Conservation (phyloP, 1,140 invertebrate species). For the Cepaea nemoralis region DNA sequence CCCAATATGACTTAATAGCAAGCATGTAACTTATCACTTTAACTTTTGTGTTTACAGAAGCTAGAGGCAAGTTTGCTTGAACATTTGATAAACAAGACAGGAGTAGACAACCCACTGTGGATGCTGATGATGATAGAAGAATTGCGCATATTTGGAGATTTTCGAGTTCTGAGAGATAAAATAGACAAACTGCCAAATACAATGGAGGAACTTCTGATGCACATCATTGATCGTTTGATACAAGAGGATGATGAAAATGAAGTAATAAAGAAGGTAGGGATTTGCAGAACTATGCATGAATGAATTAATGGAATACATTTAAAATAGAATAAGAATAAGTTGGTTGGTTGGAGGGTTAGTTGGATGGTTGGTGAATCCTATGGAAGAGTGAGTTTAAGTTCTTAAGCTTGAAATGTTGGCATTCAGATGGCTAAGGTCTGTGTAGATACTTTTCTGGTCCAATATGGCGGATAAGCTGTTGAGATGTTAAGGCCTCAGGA, state of each 20-base stretch:
- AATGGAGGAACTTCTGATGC: constrained; percentile 56
- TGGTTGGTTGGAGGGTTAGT: too few relatives aligned
- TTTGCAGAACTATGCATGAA: too few relatives aligned
- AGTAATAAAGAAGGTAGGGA: constrained; percentile 61
- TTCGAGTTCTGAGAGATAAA: constrained; percentile 57
- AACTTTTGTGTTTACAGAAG: constrained; percentile 60
- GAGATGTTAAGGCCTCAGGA: too few relatives aligned
- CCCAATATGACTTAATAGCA: too few relatives aligned
- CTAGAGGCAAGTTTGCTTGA: constrained; percentile 63
- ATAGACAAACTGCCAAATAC: constrained; percentile 59
- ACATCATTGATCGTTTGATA: constrained; percentile 60
- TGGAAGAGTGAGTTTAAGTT: too few relatives aligned
- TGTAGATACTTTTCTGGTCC: too few relatives aligned
- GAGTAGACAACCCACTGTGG: constrained; percentile 67
- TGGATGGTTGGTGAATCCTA: too few relatives aligned
- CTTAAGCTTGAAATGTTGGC: background rate
- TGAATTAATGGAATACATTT: background rate
- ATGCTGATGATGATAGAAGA: constrained; percentile 66
- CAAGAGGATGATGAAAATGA: constrained; percentile 61
- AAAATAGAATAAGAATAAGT: background rate
- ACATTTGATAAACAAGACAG: constrained; percentile 52
- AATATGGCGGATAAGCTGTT: too few relatives aligned
- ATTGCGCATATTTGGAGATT: constrained; percentile 70
- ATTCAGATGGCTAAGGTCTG: background rate
- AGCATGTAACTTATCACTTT: too few relatives aligned